Conservation (phyloP, 1,140 invertebrate genomes). For the Holotrichia oblita region DNA sequence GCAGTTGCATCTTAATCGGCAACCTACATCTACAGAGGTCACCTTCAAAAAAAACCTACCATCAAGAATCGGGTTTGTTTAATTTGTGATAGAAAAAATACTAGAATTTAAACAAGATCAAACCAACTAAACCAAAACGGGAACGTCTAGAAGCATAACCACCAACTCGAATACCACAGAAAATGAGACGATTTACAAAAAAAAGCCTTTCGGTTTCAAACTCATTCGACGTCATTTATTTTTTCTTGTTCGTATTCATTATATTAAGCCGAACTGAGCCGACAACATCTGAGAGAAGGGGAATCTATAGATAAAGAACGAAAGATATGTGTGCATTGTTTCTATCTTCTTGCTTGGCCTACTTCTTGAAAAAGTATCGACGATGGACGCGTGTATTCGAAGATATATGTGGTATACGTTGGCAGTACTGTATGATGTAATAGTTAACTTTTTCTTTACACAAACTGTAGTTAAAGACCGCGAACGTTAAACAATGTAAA, state of each 20-base stretch:
- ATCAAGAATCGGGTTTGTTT: not conserved
- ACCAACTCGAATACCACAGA: not conserved
- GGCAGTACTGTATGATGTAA: not conserved
- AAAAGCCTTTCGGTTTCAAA: slow-evolving; percentile 28
- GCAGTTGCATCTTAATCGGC: slow-evolving; percentile 25
- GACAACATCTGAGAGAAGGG: not conserved
- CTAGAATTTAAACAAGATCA: not conserved
- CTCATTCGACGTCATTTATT: slow-evolving; percentile 2
- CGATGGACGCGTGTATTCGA: not conserved
- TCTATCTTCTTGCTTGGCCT: slow-evolving; percentile 22
- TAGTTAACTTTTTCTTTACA: not conserved
- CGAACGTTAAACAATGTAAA: slow-evolving; percentile 2
- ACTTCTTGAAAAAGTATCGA: slow-evolving; percentile 23
- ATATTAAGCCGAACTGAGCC: not conserved
- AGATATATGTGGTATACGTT: not conserved
- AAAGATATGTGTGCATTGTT: slow-evolving; percentile 14
- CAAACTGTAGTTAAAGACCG: not conserved
- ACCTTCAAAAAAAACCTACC: slow-evolving; percentile 28
- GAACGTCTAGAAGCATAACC: not conserved
- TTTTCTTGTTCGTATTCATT: slow-evolving; percentile 21
- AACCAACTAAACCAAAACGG: not conserved
- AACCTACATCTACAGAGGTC: slow-evolving; percentile 23
- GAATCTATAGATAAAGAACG: slow-evolving; percentile 12
- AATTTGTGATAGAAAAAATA: slow-evolving; percentile 20
- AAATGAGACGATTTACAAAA: not conserved